These are phyloP conservation scores for Neodiprion virginianus DNA, from an alignment of 1,140 invertebrate genomes.

Conservation along the genomic window DNA sequence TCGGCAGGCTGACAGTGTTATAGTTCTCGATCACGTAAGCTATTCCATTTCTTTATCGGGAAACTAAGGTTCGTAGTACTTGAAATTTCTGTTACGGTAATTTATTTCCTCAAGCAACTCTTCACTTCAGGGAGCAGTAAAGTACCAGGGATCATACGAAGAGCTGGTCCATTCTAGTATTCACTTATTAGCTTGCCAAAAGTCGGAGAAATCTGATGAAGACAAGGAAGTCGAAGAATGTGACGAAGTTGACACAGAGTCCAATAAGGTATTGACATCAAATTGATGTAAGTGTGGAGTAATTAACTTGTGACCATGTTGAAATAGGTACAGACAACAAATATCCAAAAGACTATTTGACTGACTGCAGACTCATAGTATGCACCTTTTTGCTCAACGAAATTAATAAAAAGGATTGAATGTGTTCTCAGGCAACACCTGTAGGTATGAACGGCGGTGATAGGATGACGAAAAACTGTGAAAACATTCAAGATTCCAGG, in stretches of 20 bases:
- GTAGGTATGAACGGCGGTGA: neutral
- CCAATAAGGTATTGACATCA: neutral
- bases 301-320: neutral
- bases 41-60: neutral
- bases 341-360: neutral
- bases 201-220: slow-evolving; percentile 35
- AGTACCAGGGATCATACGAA: slow-evolving; percentile 65
- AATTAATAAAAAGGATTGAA: too few relatives aligned
- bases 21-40: slow-evolving; percentile 77
- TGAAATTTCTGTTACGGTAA: slow-evolving; percentile 12
- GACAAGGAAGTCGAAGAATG: slow-evolving; percentile 40
- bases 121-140: slow-evolving; percentile 62
- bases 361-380: too few relatives aligned
- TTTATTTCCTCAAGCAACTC: slow-evolving; percentile 19
- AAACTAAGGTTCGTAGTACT: neutral
- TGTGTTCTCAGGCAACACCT: neutral
- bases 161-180: slow-evolving; percentile 61
- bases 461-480: slow-evolving; percentile 27
- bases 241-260: slow-evolving; percentile 45
- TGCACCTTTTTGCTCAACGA: too few relatives aligned
- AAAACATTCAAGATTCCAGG: neutral
- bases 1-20: slow-evolving; percentile 75
- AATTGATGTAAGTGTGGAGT: neutral
- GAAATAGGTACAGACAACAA: neutral
- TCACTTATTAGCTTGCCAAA: slow-evolving; percentile 56